Percentiles rank a stretch among this genome's conserved stretches.
Evolutionary conservation across 1,140 invertebrate genomes (phyloP).

Genomic region (Sinonovacula constricta): DNA sequence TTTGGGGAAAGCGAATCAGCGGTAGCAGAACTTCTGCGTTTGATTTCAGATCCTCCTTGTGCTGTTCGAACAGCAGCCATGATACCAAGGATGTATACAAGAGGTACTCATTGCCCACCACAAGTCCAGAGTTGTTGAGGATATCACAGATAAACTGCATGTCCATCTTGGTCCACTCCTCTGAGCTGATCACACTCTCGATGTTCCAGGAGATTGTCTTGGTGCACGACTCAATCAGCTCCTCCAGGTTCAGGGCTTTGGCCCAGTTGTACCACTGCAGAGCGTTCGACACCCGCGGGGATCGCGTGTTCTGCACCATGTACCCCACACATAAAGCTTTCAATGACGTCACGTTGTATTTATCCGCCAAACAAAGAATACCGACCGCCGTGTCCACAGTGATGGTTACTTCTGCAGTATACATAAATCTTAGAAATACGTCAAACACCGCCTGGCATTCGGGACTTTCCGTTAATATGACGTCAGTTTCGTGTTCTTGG

Average conservation of each 20-base stretch:
- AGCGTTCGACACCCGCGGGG: constrained; percentile 74
- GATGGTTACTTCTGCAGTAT: constrained; percentile 76
- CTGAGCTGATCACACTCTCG: constrained; percentile 67
- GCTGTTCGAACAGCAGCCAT: constrained; percentile 71
- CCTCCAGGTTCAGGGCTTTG: constrained; percentile 73
- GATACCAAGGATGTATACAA: constrained; percentile 66
- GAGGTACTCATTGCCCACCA: constrained; percentile 71
- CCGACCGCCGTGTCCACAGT: constrained; percentile 72
- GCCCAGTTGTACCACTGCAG: constrained; percentile 77
- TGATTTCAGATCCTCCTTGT: constrained; percentile 52
- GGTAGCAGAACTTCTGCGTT: constrained; percentile 72
- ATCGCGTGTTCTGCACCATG: constrained; percentile 75
- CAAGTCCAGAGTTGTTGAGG: constrained; percentile 71
- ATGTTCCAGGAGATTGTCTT: constrained; percentile 78
- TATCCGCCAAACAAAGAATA: constrained; percentile 78
- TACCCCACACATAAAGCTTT: constrained; percentile 74
- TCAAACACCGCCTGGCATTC: constrained; percentile 76
- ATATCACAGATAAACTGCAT: constrained; percentile 76
- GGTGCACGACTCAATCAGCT: constrained; percentile 72
- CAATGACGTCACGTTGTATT: constrained; percentile 77
- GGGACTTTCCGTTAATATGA: constrained; percentile 74
- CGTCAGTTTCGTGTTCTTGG: constrained; percentile 61
- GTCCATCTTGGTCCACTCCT: constrained; percentile 77
- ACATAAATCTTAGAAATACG: constrained; percentile 76
- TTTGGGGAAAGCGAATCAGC: constrained; percentile 77